These are phyloP conservation scores for Australoheros scitulus DNA, from an alignment of 2,113 vertebrate genomes.

Conservation along the genomic window DNA sequence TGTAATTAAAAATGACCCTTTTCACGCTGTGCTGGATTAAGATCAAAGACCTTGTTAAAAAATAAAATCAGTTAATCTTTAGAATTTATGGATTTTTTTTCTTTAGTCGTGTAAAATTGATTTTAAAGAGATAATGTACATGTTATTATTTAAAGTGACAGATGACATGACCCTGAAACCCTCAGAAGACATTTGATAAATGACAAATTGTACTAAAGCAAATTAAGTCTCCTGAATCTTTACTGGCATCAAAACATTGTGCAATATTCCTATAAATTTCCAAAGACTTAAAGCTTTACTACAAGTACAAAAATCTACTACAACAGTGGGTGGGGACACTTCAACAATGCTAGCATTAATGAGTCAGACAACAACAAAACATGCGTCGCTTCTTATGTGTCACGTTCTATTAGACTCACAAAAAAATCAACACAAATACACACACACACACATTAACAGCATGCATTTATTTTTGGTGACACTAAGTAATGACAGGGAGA, in stretches of 20 bases:
- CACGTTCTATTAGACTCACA: not conserved
- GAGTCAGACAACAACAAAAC: not conserved
- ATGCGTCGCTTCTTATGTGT: not conserved
- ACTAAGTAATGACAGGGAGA: conserved; percentile 4
- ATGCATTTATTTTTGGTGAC: conserved; percentile 19
- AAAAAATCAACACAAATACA: not conserved
- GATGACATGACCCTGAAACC: not conserved
- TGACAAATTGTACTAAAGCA: not conserved
- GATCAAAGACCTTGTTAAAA: not conserved
- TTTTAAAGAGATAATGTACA: not conserved
- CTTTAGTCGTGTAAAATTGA: not conserved
- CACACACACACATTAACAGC: not conserved
- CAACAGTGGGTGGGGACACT: not conserved
- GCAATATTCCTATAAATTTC: not conserved
- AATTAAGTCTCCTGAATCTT: not conserved
- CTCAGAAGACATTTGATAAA: not conserved
- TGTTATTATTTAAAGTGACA: not conserved
- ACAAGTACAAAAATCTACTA: not conserved
- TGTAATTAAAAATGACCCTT: not conserved
- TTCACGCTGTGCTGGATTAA: not conserved
- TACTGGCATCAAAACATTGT: not conserved
- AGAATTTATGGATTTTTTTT: not conserved
- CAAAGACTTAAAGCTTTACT: not conserved
- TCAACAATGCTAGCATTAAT: not conserved
- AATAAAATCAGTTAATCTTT: not conserved